Conservation (phyloP, 2,113 vertebrate species). For the Oplegnathus fasciatus region DNA sequence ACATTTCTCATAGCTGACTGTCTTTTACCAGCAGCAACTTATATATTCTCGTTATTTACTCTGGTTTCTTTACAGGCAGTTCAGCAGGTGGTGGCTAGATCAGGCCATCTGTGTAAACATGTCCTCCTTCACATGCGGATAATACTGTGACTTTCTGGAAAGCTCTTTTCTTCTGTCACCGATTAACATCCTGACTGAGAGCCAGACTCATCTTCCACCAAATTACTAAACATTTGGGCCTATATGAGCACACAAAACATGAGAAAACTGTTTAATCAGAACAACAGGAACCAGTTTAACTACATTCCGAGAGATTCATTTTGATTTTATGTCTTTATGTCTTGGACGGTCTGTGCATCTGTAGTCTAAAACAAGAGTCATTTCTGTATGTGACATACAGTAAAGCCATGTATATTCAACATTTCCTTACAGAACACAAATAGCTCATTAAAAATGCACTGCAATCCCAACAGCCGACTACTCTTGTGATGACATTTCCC, state of each 20-base stretch:
- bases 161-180: conserved; percentile 1
- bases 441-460: conserved; percentile 1
- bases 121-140: conserved; percentile 10
- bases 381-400: not conserved
- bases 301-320: not conserved
- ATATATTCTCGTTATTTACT: conserved; percentile 19
- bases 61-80: conserved; percentile 21
- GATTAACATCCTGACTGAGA: not conserved
- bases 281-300: not conserved
- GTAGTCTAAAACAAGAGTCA: not conserved
- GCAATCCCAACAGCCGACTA: not conserved
- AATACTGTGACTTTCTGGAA: conserved; percentile 17
- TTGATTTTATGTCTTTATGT: not conserved
- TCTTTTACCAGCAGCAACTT: conserved; percentile 18
- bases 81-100: conserved; percentile 41
- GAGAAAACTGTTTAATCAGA: not conserved
- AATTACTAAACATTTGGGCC: not conserved
- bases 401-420: not conserved
- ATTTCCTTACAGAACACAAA: not conserved
- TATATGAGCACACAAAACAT: not conserved
- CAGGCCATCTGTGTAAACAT: conserved; percentile 55
- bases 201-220: not conserved
- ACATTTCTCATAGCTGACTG: conserved; percentile 8
- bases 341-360: not conserved
- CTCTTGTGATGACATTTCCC: not conserved